Conservation (phyloP, 2,888 invertebrate species). For the Leucophenga maculata region DNA sequence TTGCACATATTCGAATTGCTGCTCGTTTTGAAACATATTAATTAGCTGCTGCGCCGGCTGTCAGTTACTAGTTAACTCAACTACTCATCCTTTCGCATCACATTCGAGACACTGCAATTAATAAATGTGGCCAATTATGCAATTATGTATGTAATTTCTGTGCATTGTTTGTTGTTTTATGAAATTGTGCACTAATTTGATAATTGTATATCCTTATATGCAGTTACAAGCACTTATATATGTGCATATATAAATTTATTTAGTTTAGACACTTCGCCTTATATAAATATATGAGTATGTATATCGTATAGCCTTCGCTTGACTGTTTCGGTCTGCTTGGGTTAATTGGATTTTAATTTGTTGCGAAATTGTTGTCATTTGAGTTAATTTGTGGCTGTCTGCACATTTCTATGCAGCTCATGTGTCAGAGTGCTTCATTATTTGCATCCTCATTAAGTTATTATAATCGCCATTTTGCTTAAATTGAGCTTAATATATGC, state of each 20-base stretch:
- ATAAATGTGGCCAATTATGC: slow-evolving; percentile 47
- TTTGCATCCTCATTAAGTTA: slow-evolving; percentile 20
- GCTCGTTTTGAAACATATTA: slow-evolving; percentile 50
- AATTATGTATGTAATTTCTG: slow-evolving; percentile 39
- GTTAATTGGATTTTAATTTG: slow-evolving; percentile 59
- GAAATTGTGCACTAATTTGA: slow-evolving; percentile 55
- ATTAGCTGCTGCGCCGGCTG: slow-evolving; percentile 43
- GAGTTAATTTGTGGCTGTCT: slow-evolving; percentile 21
- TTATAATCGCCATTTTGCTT: slow-evolving; percentile 18
- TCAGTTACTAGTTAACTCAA: not conserved
- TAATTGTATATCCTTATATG: slow-evolving; percentile 49
- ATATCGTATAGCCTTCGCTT: not conserved
- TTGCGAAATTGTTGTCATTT: slow-evolving; percentile 50
- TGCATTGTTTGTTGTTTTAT: slow-evolving; percentile 45
- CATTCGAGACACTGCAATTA: slow-evolving; percentile 41
- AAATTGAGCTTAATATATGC: slow-evolving; percentile 26
- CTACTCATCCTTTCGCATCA: slow-evolving; percentile 50
- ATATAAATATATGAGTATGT: slow-evolving; percentile 18
- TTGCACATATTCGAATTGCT: not conserved
- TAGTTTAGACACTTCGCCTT: too few relatives aligned
- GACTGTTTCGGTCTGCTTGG: slow-evolving; percentile 42
- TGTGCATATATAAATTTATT: not conserved
- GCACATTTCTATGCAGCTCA: not conserved
- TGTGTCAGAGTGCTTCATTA: not conserved
- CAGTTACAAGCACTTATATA: not conserved